Conservation (phyloP, 1,140 invertebrate species). For the Orchesella cincta region DNA sequence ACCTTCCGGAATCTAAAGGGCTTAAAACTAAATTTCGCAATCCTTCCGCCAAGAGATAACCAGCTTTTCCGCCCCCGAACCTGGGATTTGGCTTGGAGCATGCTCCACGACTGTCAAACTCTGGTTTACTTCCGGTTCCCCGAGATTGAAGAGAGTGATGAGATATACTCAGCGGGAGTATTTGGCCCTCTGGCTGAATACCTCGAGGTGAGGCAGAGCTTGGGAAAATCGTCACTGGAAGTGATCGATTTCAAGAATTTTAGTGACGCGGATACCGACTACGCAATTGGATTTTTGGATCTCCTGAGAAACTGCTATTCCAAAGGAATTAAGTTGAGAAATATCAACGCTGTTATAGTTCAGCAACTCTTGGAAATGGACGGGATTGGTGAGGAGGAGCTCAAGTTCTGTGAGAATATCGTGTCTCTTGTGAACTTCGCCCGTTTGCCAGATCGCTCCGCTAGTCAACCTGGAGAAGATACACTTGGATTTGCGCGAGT, state of each 20-base stretch:
- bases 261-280: background rate
- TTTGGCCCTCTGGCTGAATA: background rate
- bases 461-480: background rate
- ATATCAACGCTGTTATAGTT: background rate
- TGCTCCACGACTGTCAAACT: background rate
- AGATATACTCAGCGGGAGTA: background rate
- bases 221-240: background rate
- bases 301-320: background rate
- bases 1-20: background rate
- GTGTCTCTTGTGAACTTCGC: background rate
- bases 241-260: background rate
- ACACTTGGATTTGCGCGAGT: background rate
- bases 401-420: background rate
- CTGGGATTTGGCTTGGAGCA: background rate
- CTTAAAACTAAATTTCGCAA: background rate
- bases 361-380: background rate
- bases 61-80: background rate
- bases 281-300: background rate
- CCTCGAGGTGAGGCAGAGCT: background rate
- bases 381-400: background rate
- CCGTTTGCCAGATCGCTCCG: background rate
- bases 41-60: background rate
- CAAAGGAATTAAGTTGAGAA: background rate
- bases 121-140: background rate
- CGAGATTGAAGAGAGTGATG: background rate